Evolutionary conservation across 1,140 invertebrate species (phyloP).

Genomic region (Pseudachorutes palmiensis): DNA sequence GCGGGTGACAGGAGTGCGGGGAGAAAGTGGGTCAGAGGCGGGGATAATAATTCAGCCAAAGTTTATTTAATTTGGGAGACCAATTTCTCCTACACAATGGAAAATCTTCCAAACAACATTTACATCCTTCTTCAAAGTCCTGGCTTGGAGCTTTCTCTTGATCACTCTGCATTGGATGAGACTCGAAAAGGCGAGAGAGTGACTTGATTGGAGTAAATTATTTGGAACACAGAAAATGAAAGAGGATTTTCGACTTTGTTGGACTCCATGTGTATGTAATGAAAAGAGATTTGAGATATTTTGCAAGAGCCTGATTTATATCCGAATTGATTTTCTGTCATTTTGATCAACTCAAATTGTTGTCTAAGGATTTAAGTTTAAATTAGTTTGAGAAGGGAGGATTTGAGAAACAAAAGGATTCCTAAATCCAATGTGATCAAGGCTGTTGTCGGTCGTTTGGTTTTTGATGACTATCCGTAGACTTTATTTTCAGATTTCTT

Average conservation of each 20-base stretch:
- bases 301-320: conserved; percentile 8
- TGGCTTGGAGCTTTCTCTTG: too few relatives aligned
- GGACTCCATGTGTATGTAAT: too few relatives aligned
- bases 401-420: background rate
- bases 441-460: background rate
- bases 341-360: conserved; percentile 11
- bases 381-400: background rate
- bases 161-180: too few relatives aligned
- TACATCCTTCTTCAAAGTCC: too few relatives aligned
- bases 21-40: too few relatives aligned
- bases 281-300: too few relatives aligned
- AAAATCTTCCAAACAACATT: too few relatives aligned
- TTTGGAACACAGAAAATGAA: background rate
- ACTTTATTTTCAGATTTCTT: background rate
- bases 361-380: background rate
- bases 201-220: background rate
- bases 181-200: too few relatives aligned
- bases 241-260: background rate
- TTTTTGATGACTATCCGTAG: background rate
- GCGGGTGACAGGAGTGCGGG: too few relatives aligned
- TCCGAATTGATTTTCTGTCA: conserved; percentile 1
- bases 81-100: too few relatives aligned
- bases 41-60: too few relatives aligned
- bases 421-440: background rate
- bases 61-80: too few relatives aligned